Conservation (phyloP, 1,140 invertebrate genomes). For the Anoplolepis gracilipes region DNA sequence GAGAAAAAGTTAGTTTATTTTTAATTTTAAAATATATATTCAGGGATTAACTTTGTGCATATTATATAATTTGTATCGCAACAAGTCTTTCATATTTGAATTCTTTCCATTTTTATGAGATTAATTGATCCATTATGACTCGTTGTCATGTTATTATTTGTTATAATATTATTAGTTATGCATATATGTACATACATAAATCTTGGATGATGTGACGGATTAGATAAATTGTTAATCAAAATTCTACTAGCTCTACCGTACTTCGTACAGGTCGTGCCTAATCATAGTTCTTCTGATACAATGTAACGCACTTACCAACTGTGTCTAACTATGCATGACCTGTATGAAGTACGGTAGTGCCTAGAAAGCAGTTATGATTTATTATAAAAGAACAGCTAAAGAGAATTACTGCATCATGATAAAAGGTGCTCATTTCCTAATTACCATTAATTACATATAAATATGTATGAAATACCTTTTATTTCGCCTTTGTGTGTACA, state of each 20-base stretch:
- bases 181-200: background rate
- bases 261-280: slow-evolving; percentile 77
- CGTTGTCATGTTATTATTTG: background rate
- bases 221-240: slow-evolving; percentile 35
- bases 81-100: slow-evolving; percentile 26
- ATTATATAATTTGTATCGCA: slow-evolving; percentile 41
- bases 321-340: slow-evolving; percentile 75
- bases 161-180: slow-evolving; percentile 51
- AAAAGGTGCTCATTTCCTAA: slow-evolving; percentile 25
- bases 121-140: background rate
- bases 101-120: background rate
- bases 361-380: slow-evolving; percentile 71
- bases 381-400: slow-evolving; percentile 61
- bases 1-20: background rate
- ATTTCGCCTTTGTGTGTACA: slow-evolving; percentile 80
- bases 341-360: slow-evolving; percentile 77
- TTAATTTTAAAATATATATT: background rate
- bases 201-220: background rate
- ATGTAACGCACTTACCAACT: slow-evolving; percentile 72
- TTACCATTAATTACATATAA: slow-evolving; percentile 58
- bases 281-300: slow-evolving; percentile 65
- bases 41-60: background rate
- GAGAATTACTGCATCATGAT: slow-evolving; percentile 53
- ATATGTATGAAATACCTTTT: slow-evolving; percentile 78
- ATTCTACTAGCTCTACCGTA: slow-evolving; percentile 74